phyloP scores from a whole-genome alignment of 2,113 vertebrate species.

The Pogonocichla stellata region DNA sequence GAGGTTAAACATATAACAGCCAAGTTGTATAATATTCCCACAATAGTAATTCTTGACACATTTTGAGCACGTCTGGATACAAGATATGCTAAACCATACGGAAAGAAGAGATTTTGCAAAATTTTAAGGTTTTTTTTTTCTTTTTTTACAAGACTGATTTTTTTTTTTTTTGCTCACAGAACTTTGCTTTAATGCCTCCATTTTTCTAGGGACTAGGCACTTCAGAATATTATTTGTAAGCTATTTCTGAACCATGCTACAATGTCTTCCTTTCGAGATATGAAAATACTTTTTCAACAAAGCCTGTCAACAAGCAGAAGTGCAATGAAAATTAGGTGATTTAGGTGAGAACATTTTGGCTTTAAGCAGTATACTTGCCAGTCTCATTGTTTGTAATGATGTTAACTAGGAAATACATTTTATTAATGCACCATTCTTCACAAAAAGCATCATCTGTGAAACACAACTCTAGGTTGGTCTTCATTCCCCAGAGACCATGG shows the following conservation, averaged over 20 bases:
- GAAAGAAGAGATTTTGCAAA: constrained; percentile 5
- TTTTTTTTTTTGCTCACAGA: neutral
- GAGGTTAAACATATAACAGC: constrained; percentile 24
- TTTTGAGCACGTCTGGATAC: constrained; percentile 25
- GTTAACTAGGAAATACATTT: neutral
- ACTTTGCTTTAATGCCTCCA: neutral
- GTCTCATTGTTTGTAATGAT: neutral
- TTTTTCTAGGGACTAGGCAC: neutral
- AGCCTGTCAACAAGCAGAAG: neutral
- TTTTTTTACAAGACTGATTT: neutral
- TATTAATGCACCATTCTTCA: neutral
- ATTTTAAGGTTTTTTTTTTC: neutral
- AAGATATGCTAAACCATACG: constrained; percentile 44
- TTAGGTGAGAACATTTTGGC: neutral
- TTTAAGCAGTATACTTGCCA: neutral
- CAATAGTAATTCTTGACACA: constrained; percentile 56
- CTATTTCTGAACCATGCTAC: neutral
- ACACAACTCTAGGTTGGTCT: neutral
- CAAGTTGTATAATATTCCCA: constrained; percentile 50
- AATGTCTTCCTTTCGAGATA: neutral
- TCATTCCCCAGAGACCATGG: neutral
- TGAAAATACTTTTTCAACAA: neutral
- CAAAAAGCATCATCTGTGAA: neutral
- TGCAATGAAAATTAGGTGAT: neutral
- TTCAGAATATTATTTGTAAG: neutral